phyloP scores from a whole-genome alignment of 2,113 vertebrate species.

The Sander vitreus region DNA sequence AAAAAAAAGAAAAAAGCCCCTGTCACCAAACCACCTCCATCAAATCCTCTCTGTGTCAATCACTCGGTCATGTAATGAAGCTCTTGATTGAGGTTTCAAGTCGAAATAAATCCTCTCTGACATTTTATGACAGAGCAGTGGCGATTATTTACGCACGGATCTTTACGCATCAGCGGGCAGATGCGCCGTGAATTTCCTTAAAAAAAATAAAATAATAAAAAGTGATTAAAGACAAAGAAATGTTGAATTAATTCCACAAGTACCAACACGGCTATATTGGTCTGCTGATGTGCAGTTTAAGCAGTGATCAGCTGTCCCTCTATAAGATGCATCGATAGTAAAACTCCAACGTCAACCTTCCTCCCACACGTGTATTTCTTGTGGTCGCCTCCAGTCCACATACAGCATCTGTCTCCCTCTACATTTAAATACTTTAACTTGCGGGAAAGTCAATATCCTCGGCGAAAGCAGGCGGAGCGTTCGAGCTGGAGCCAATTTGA shows the following conservation, averaged over 20 bases:
- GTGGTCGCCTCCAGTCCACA: slow-evolving; percentile 72
- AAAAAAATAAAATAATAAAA: neutral
- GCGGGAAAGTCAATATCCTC: slow-evolving; percentile 79
- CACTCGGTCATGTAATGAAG: slow-evolving; percentile 24
- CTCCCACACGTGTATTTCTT: slow-evolving; percentile 81
- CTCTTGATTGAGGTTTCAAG: slow-evolving; percentile 29
- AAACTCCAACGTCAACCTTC: slow-evolving; percentile 76
- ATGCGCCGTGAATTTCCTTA: slow-evolving; percentile 10
- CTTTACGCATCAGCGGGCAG: slow-evolving; percentile 52
- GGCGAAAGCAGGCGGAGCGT: slow-evolving; percentile 78
- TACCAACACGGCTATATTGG: slow-evolving; percentile 9
- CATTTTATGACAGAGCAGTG: slow-evolving; percentile 6
- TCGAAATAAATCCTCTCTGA: slow-evolving; percentile 44
- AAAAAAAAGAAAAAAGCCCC: slow-evolving; percentile 19
- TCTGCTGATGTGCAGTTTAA: slow-evolving; percentile 11
- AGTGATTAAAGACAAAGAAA: neutral
- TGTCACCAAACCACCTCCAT: slow-evolving; percentile 59
- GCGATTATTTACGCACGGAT: slow-evolving; percentile 57
- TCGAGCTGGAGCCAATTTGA: slow-evolving; percentile 76
- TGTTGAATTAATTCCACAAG: slow-evolving; percentile 19
- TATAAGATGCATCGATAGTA: slow-evolving; percentile 49
- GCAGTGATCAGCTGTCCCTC: slow-evolving; percentile 37
- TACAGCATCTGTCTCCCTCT: slow-evolving; percentile 74
- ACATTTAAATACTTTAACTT: slow-evolving; percentile 82
- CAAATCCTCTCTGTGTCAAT: slow-evolving; percentile 55